Evolutionary conservation across 2,888 invertebrate genomes (phyloP).

Genomic region (Hofmannophila pseudospretella): DNA sequence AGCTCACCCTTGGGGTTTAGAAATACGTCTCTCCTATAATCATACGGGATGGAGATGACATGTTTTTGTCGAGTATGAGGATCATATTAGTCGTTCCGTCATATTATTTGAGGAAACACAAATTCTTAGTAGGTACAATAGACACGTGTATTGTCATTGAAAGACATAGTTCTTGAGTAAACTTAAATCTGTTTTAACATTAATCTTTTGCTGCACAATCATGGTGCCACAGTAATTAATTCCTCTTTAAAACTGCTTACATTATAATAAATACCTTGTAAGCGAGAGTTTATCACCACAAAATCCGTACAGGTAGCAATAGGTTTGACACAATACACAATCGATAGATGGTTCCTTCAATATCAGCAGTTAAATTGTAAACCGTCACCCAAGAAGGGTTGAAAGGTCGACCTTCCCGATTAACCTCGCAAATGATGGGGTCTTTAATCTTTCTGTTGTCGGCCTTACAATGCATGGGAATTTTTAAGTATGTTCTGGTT

Average conservation of each 20-base stretch:
- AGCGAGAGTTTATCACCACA: constrained; percentile 17
- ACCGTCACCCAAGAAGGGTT: constrained; percentile 34
- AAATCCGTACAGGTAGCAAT: constrained; percentile 34
- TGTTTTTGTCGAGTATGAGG: constrained; percentile 4
- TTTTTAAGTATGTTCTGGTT: constrained; percentile 55
- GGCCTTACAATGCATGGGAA: constrained; percentile 54
- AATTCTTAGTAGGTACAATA: too few relatives aligned
- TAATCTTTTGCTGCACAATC: too few relatives aligned
- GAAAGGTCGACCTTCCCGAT: constrained; percentile 45
- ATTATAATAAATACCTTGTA: too few relatives aligned
- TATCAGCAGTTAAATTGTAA: constrained; percentile 46
- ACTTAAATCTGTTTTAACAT: too few relatives aligned
- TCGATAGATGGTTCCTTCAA: constrained; percentile 18
- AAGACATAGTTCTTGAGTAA: too few relatives aligned
- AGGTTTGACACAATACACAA: constrained; percentile 31
- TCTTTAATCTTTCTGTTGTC: constrained; percentile 31
- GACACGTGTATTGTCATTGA: too few relatives aligned
- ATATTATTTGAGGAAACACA: too few relatives aligned
- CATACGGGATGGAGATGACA: constrained; percentile 19
- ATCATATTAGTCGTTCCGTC: too few relatives aligned
- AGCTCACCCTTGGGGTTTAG: constrained; percentile 52
- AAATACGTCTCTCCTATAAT: constrained; percentile 16
- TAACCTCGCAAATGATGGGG: constrained; percentile 46
- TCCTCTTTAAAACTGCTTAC: too few relatives aligned
- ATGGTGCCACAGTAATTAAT: too few relatives aligned